Evolutionary conservation across 2,113 vertebrate species (phyloP).

Genomic region (Alaudala cheleensis): DNA sequence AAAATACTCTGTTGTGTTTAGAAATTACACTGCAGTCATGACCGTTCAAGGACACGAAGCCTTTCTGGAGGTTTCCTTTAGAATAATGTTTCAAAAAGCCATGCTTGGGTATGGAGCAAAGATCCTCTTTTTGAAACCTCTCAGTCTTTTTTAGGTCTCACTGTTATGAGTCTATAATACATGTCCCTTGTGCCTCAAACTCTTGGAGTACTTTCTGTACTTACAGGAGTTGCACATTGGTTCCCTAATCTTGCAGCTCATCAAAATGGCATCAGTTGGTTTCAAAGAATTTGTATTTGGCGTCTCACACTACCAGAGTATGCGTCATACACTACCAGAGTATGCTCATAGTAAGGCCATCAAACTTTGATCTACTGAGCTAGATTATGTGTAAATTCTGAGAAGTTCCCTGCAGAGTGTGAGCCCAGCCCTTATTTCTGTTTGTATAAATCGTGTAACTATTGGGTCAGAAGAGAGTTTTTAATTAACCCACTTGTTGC

Average conservation of each 20-base stretch:
- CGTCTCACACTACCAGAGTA: rapidly evolving
- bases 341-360: background rate
- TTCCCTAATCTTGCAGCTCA: background rate
- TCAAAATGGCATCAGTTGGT: background rate
- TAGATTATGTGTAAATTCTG: background rate
- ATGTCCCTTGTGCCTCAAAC: background rate
- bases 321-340: background rate
- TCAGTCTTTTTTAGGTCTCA: background rate
- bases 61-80: background rate
- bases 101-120: background rate
- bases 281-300: background rate
- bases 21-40: background rate
- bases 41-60: background rate
- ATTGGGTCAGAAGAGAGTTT: background rate
- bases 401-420: background rate
- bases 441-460: background rate
- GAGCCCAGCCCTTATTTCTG: background rate
- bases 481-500: background rate
- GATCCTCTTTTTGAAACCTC: background rate
- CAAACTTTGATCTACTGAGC: background rate
- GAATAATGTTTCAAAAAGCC: background rate
- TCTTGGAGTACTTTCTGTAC: background rate
- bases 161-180: background rate
- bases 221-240: background rate
- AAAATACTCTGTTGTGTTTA: background rate